Base-by-base conservation (phyloP, 2,797 vertebrate genomes). In the Loris lydekkerianus region DNA sequence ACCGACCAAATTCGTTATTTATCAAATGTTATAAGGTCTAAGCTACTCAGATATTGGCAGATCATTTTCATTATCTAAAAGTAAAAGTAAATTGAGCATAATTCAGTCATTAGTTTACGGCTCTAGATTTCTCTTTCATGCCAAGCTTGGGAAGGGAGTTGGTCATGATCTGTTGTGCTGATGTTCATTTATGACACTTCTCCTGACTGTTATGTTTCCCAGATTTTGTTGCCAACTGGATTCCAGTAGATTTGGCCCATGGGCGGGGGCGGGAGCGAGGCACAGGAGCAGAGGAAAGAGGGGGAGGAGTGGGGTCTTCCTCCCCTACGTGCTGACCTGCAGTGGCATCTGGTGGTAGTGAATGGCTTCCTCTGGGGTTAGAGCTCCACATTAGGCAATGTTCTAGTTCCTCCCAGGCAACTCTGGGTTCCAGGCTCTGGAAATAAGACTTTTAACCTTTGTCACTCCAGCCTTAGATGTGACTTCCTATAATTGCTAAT, bases 51-150 rank as follows among this genome's bases (percentile, higher is more conserved):
- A 92, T n/a, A 69, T 83, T 37, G 89, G 63, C 70, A 80, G 49
- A 78, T 94, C 69, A 89, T 86, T 95, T 93, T 94, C 31, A 92
- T 96, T 96, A 89, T 60, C 56, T 86, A 77, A 83, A 78, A 95
- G 65, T 17, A 78, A 95, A 89, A 89, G 63, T 37, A 95, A 92
- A 86, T 61, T 95, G 85, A 83, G 78, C 34, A 75, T 89, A 89
- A 92, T 89, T 95, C 69, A 86, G n/a, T 46, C 72, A 89, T 91
- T 58, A 72, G 81, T 72, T 61, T 89, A 43, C 10, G 86, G 21
- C 29, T 83, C 49, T 92, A 17, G 61, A 40, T 96, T 95, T 92
- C 37, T 95, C 63, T 81, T 81, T 78, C 29, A 77, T 43, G n/a
- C 25, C n/a, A n/a, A n/a, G n/a, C 65, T 90, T 81, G 67, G 31